Evolutionary conservation across 2,888 invertebrate genomes (phyloP).

Genomic region (Andrena bucephala): DNA sequence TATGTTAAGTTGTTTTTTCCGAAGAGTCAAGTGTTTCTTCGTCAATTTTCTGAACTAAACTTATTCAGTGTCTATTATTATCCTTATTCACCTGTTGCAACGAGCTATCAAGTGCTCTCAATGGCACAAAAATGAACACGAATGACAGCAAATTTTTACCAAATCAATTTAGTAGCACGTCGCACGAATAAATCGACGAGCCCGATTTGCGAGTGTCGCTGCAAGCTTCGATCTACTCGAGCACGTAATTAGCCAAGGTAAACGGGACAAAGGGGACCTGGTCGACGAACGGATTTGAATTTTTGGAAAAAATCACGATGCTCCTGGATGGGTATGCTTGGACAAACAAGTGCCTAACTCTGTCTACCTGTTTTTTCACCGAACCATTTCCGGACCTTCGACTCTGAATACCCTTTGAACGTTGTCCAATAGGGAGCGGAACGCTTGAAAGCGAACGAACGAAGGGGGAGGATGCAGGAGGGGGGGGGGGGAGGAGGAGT

Average conservation of each 20-base stretch:
- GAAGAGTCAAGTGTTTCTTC: too few relatives aligned
- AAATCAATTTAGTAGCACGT: background rate
- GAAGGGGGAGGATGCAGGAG: slow-evolving; percentile 36
- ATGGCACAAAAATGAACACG: background rate
- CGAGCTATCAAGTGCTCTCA: too few relatives aligned
- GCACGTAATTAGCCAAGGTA: slow-evolving; percentile 24
- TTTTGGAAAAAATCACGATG: slow-evolving; percentile 56
- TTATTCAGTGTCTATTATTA: too few relatives aligned
- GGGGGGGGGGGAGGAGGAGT: slow-evolving; percentile 34
- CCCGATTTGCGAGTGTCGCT: background rate
- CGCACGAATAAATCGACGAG: background rate
- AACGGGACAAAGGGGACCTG: slow-evolving; percentile 15
- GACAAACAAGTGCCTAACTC: slow-evolving; percentile 67
- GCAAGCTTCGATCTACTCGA: background rate
- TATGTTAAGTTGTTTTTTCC: too few relatives aligned
- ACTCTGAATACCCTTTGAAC: slow-evolving; percentile 74
- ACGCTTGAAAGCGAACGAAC: slow-evolving; percentile 63
- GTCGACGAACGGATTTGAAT: slow-evolving; percentile 24
- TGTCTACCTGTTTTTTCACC: slow-evolving; percentile 59
- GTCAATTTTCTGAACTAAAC: too few relatives aligned
- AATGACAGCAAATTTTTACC: background rate
- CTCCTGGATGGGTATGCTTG: slow-evolving; percentile 43
- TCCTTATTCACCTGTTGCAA: too few relatives aligned
- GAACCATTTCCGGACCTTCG: slow-evolving; percentile 72
- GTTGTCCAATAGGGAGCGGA: slow-evolving; percentile 65